A percentile compares a stretch with the other conserved stretches of the same genome.
Evolutionary conservation across 2,797 vertebrate genomes (phyloP).

Genomic region (Ibycter americanus): DNA sequence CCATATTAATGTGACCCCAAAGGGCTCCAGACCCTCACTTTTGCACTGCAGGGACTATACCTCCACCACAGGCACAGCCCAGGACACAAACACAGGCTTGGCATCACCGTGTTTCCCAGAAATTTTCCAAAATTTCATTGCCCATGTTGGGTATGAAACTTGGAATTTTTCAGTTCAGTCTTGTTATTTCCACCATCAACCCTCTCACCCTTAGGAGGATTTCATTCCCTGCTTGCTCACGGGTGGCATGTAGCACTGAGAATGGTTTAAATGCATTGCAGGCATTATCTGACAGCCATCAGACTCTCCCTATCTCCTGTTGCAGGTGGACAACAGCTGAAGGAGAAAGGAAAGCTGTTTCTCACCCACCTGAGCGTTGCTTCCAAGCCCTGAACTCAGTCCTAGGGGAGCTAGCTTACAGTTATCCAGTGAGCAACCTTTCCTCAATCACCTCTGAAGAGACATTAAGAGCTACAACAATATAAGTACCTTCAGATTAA

Average conservation of each 20-base stretch:
- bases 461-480: neutral
- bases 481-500: neutral
- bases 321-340: neutral
- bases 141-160: fast-evolving
- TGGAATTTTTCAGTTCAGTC: neutral
- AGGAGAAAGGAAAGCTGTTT: neutral
- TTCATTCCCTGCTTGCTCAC: neutral
- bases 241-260: neutral
- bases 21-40: neutral
- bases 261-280: neutral
- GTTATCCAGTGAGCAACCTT: neutral
- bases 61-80: neutral
- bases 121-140: neutral
- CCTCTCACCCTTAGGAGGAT: fast-evolving
- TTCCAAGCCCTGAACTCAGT: fast-evolving
- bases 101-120: neutral
- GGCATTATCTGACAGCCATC: fast-evolving
- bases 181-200: neutral
- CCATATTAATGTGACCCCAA: fast-evolving
- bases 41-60: neutral
- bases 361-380: neutral
- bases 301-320: fast-evolving
- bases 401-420: neutral
- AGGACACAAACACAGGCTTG: neutral
- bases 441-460: neutral